phyloP scores from a whole-genome alignment of 2,797 vertebrate species.

The Amblyraja radiata region DNA sequence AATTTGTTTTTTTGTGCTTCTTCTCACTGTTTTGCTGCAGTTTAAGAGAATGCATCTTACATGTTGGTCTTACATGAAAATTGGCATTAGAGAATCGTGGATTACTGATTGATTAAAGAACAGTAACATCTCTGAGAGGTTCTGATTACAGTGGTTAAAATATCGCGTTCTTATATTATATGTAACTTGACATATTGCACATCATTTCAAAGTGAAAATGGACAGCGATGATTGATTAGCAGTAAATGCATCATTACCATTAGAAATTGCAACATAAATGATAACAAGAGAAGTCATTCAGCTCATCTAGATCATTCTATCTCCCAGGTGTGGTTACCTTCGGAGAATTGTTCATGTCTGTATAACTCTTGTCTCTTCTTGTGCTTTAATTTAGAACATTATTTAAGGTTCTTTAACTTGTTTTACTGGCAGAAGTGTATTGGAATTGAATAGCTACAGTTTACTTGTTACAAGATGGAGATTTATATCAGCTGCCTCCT shows the following conservation, averaged over 20 bases:
- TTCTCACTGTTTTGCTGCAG: background rate
- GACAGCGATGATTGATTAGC: conserved; percentile 23
- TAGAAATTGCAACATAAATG: conserved; percentile 9
- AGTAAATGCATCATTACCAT: conserved; percentile 28
- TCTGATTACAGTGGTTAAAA: background rate
- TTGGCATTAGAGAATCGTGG: background rate
- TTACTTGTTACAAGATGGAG: background rate
- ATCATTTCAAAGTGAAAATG: conserved; percentile 17
- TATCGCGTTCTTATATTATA: background rate
- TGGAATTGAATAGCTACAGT: background rate
- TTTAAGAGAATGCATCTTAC: background rate
- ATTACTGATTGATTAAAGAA: conserved; percentile 30
- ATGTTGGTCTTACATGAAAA: conserved; percentile 2
- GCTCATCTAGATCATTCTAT: background rate
- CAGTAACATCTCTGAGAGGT: background rate
- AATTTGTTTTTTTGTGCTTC: background rate
- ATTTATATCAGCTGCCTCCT: background rate
- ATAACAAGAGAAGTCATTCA: background rate
- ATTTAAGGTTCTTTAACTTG: background rate
- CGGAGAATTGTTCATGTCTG: conserved; percentile 6
- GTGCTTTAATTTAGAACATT: background rate
- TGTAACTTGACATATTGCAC: background rate
- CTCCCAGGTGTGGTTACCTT: conserved; percentile 6
- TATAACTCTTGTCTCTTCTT: background rate
- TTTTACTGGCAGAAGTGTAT: background rate